A percentile compares a stretch with the other conserved stretches of the same genome.
Evolutionary conservation across 2,888 invertebrate species (phyloP).

Genomic region (Scaptomyza parva): DNA sequence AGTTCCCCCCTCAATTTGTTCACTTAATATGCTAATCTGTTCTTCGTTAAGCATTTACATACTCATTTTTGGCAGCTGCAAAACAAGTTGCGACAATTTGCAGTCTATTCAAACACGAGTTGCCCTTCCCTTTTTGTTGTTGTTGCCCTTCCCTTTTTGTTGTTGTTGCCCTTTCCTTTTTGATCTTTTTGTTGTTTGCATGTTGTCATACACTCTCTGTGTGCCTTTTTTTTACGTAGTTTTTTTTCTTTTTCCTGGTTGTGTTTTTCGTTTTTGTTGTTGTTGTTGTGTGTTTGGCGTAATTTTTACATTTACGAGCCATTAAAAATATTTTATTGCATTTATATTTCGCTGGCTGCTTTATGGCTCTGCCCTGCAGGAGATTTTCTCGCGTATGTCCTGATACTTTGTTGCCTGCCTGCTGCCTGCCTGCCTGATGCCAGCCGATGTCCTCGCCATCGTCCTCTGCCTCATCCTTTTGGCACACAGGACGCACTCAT

Average conservation of each 20-base stretch:
- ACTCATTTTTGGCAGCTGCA: slow-evolving; percentile 1
- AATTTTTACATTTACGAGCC: slow-evolving; percentile 75
- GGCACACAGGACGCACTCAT: slow-evolving; percentile 43
- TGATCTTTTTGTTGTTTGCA: neutral
- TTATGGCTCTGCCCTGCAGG: slow-evolving; percentile 54
- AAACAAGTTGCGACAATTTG: slow-evolving; percentile 48
- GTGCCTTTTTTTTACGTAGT: neutral
- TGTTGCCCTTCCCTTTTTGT: slow-evolving; percentile 20
- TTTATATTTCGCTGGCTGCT: slow-evolving; percentile 73
- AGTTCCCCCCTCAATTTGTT: slow-evolving; percentile 35
- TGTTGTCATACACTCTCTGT: neutral
- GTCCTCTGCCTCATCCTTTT: no score
- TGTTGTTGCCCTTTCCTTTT: neutral
- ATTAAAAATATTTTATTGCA: slow-evolving; percentile 76
- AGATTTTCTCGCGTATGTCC: slow-evolving; percentile 52
- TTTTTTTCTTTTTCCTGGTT: slow-evolving; percentile 1
- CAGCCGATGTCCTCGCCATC: slow-evolving; percentile 32
- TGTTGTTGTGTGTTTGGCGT: slow-evolving; percentile 57
- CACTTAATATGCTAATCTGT: slow-evolving; percentile 63
- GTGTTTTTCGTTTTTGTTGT: neutral
- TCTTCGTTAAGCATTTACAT: slow-evolving; percentile 30
- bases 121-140: slow-evolving; percentile 9
- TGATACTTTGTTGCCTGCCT: slow-evolving; percentile 45
- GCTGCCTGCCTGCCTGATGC: slow-evolving; percentile 19
- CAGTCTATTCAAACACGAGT: slow-evolving; percentile 44